Base-by-base conservation (phyloP, 2,888 invertebrate genomes). In the Fabriciana adippe region DNA sequence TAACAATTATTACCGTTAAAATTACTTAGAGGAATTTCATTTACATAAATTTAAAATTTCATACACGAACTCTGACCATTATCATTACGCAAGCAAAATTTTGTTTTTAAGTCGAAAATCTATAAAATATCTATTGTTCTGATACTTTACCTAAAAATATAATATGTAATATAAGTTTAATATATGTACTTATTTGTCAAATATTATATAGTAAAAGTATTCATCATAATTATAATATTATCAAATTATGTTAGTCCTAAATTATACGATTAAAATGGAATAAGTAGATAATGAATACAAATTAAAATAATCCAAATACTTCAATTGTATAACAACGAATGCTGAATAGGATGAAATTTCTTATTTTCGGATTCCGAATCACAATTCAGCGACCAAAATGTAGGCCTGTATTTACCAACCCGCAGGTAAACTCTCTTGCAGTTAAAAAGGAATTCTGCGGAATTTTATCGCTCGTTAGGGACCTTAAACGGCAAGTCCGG, bases 391-490 rank as follows among this genome's bases (percentile, higher is more conserved):
- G 82, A 82, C 86, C 88, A 84, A 90, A 41, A 89, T 87, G 51
- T 61, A 89, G 87, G 85, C 82, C 80, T 82, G 81, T 90, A 88
- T 90, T 90, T 90, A 86, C 90, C 82, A 76, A 86, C 90, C 90
- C 89, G 89, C 90, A 90, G 90, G 90, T 89, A 87, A 88, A 90
- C 87, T 89, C 77, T 82, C 79, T 79, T 86, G 84, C 87, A 88
- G 88, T 89, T 90, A 89, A 89, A 90, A 88, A 89, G 87, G 85
- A 90, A 87, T 88, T 85, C 81, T 79, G 81, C 77, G 77, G 80
- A 87, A 81, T 90, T 90, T 61, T 90, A 90, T 88, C 87, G 89
- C 88, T 90, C 89, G 89, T 91, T 91, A 90, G 90, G 84, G 88
- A 87, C 87, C 84, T 87, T 84, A 86, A 86, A 80, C 81, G 83